phyloP scores from a whole-genome alignment of 2,797 vertebrate species.

The Menidia menidia region DNA sequence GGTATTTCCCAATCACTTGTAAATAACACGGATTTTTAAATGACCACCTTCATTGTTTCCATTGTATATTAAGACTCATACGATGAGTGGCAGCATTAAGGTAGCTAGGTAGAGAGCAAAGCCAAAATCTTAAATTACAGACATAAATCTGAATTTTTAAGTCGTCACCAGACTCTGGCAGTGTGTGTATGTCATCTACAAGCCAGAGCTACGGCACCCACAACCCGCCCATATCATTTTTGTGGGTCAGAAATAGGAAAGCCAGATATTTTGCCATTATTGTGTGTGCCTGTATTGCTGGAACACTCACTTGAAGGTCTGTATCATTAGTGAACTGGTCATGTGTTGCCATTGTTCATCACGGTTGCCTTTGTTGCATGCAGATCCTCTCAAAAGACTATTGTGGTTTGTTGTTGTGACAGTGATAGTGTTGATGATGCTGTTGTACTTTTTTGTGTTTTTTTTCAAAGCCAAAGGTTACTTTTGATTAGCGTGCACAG shows the following conservation, averaged over 20 bases:
- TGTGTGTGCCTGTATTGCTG: slow-evolving; percentile 37
- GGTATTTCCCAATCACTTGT: slow-evolving; percentile 65
- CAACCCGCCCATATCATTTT: slow-evolving; percentile 35
- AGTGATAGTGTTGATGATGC: slow-evolving; percentile 66
- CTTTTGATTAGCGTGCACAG: slow-evolving; percentile 77
- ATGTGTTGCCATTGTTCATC: slow-evolving; percentile 68
- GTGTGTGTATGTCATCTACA: slow-evolving; percentile 32
- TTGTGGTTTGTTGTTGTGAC: slow-evolving; percentile 65
- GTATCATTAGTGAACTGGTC: slow-evolving; percentile 62
- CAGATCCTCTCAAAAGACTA: slow-evolving; percentile 56
- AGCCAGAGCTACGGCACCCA: slow-evolving; percentile 33
- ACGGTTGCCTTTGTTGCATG: slow-evolving; percentile 85
- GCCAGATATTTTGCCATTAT: slow-evolving; percentile 34
- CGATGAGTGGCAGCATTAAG: slow-evolving; percentile 40
- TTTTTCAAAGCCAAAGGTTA: slow-evolving; percentile 83
- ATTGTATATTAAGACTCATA: slow-evolving; percentile 49
- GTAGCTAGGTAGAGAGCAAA: slow-evolving; percentile 41
- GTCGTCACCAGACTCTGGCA: slow-evolving; percentile 21
- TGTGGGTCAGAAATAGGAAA: slow-evolving; percentile 51
- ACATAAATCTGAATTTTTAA: slow-evolving; percentile 19
- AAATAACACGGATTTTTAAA: slow-evolving; percentile 66
- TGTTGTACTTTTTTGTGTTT: slow-evolving; percentile 71
- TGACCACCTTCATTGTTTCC: slow-evolving; percentile 42
- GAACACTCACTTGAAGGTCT: slow-evolving; percentile 51
- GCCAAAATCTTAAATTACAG: slow-evolving; percentile 35